Evolutionary conservation across 2,888 invertebrate species (phyloP), one percentile per base, ranked within the genome.

Genomic region (Tribolium freemani): DNA sequence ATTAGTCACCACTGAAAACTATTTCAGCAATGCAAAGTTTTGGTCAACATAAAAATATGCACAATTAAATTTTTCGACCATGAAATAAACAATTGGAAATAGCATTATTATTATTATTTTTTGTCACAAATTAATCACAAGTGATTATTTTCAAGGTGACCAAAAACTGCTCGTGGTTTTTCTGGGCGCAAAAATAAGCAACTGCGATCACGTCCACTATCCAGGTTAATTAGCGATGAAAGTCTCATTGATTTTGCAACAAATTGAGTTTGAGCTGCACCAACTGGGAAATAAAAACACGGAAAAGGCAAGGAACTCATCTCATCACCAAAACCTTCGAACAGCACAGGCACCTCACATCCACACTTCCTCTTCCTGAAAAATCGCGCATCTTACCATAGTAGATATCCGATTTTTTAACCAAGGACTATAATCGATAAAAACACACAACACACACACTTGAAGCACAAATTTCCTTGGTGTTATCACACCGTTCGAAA

Each of bases 161-260:
- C 48, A 48, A 11, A n/a, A 38, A 38, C 5, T 16, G 16, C 16
- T 16, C 38, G 38, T 38, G 8, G n/a, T 38, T 38, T 38, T 46
- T 60, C 48, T 26, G n/a, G 16, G 20, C 58, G 31, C 56, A 44
- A 57, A n/a, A 58, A 9, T 9, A 38, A 26, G 51, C 13, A n/a
- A 11, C 20, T 51, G 9, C 10, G 21, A 53, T 44, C 53, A 53
- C 53, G 44, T 26, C 44, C 48, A n/a, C 21, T 30, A 64, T 64
- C 26, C 44, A 64, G 64, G 64, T 64, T 53, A 64, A 64, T 64
- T 54, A 26, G 11, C 20, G 64, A 53, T 64, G 64, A 64, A 64
- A 64, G 64, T 64, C 44, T 63, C 45, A 54, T 54, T 54, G 54
- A 53, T 64, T 64, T 64, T 64, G 64, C 64, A 64, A 64, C 45